phyloP scores from a whole-genome alignment of 2,888 invertebrate species.

The Clistopyga incitator region DNA sequence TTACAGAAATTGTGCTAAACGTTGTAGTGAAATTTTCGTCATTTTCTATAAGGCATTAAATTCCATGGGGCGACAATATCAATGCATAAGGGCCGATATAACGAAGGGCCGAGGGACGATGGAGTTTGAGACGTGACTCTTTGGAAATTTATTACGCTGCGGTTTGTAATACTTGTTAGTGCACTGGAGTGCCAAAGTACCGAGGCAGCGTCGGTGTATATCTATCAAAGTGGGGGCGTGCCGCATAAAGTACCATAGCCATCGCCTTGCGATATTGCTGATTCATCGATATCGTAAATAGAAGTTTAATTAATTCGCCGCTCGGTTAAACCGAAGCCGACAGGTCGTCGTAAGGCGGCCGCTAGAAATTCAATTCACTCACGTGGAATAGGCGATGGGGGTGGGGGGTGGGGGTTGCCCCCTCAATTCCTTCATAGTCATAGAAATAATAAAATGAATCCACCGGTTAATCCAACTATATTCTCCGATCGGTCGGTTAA shows the following conservation, averaged over 20 bases:
- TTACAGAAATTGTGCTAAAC: too few relatives aligned
- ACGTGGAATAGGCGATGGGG: too few relatives aligned
- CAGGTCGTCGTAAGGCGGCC: slow-evolving; percentile 73
- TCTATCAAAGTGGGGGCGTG: slow-evolving; percentile 44
- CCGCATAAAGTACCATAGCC: slow-evolving; percentile 30
- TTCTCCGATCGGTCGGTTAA: slow-evolving; percentile 19
- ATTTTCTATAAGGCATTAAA: not conserved
- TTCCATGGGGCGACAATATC: slow-evolving; percentile 11
- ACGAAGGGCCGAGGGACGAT: slow-evolving; percentile 17
- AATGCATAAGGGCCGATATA: slow-evolving; percentile 1
- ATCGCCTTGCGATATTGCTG: slow-evolving; percentile 77
- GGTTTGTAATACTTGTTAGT: slow-evolving; percentile 57
- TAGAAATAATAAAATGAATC: slow-evolving; percentile 64
- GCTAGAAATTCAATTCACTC: slow-evolving; percentile 62
- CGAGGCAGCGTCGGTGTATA: slow-evolving; percentile 39
- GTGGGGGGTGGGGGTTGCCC: too few relatives aligned
- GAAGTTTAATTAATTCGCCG: slow-evolving; percentile 84
- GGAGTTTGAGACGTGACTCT: slow-evolving; percentile 56
- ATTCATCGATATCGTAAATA: slow-evolving; percentile 84
- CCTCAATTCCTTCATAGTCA: slow-evolving; percentile 31
- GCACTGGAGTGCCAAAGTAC: slow-evolving; percentile 54
- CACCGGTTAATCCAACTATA: slow-evolving; percentile 45
- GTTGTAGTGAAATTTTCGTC: not conserved
- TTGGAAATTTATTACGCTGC: slow-evolving; percentile 63
- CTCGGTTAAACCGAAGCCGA: slow-evolving; percentile 80